Conservation (phyloP, 2,113 vertebrate genomes). For the Argyrosomus japonicus region DNA sequence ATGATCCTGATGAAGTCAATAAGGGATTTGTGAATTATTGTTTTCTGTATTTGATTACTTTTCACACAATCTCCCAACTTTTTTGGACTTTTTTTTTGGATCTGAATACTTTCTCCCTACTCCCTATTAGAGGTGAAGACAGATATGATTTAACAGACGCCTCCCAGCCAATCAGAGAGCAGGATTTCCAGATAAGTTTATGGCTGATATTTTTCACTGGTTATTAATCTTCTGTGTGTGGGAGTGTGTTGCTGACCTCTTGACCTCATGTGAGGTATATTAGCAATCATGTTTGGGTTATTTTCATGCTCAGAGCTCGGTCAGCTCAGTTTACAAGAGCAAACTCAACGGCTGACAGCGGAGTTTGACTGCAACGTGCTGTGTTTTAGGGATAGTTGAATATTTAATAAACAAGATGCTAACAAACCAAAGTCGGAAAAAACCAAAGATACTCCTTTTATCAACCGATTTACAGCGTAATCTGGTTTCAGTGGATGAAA, state of each 20-base stretch:
- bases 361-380: not conserved
- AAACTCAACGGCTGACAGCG: not conserved
- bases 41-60: too few relatives aligned
- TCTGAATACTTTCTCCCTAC: not conserved
- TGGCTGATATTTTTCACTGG: not conserved
- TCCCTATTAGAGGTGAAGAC: not conserved
- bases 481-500: not conserved
- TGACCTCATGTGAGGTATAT: not conserved
- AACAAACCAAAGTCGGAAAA: too few relatives aligned
- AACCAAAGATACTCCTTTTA: too few relatives aligned
- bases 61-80: too few relatives aligned
- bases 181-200: not conserved
- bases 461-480: not conserved
- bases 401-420: too few relatives aligned
- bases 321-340: slow-evolving; percentile 12
- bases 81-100: too few relatives aligned
- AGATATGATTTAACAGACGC: not conserved
- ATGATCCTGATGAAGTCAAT: too few relatives aligned
- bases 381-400: too few relatives aligned
- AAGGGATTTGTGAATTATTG: too few relatives aligned
- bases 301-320: slow-evolving; percentile 35
- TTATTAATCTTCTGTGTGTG: not conserved
- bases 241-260: slow-evolving; percentile 14
- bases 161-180: slow-evolving; percentile 5
- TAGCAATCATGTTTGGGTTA: slow-evolving; percentile 36